A percentile compares a stretch with the other conserved stretches of the same genome.
Evolutionary conservation across 2,888 invertebrate genomes (phyloP).

Genomic region (Branchellion lobata): DNA sequence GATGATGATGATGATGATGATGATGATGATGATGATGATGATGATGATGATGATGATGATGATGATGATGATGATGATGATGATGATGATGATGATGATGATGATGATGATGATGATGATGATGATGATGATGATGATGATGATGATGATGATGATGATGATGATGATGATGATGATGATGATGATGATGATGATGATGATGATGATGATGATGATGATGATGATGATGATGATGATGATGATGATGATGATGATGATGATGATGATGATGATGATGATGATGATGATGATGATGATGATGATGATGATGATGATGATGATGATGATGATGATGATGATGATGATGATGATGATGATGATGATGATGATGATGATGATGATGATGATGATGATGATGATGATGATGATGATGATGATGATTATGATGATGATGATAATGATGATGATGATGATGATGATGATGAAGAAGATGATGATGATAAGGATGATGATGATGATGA

Average conservation of each 20-base stretch:
- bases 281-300: neutral
- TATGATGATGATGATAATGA: neutral
- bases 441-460: neutral
- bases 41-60: neutral
- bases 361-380: neutral
- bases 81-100: neutral
- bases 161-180: neutral
- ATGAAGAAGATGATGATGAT: neutral
- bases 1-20: neutral
- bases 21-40: neutral
- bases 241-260: neutral
- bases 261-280: neutral
- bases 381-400: neutral
- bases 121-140: neutral
- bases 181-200: neutral
- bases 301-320: neutral
- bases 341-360: neutral
- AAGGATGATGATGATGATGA: too few relatives aligned
- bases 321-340: neutral
- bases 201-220: neutral
- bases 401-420: neutral
- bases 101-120: neutral
- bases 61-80: neutral
- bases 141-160: neutral
- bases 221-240: neutral